Conservation (phyloP, 2,888 invertebrate species). For the Dione vanillae region DNA sequence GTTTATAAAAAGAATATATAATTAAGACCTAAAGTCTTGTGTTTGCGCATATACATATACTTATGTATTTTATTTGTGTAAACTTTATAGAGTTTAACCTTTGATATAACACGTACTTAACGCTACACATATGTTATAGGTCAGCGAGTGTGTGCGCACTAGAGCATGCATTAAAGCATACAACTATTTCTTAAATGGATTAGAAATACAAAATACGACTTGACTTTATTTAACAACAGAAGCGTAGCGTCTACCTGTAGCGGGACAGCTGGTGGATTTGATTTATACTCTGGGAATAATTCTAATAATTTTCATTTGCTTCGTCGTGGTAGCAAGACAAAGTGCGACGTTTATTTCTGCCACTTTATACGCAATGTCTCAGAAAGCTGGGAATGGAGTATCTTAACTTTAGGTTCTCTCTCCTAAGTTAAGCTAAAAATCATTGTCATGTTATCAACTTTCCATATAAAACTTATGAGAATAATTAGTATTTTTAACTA, state of each 20-base stretch:
- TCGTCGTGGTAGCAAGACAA: too few species aligned
- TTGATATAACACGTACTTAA: conserved; percentile 19
- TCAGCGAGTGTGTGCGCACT: not conserved
- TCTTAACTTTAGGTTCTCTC: too few species aligned
- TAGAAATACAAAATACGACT: not conserved
- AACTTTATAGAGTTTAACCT: conserved; percentile 1
- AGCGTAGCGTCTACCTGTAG: too few species aligned
- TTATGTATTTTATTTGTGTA: conserved; percentile 13
- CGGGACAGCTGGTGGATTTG: too few species aligned
- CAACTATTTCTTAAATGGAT: not conserved
- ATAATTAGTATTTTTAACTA: not conserved
- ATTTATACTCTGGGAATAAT: too few species aligned
- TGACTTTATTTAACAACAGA: not conserved
- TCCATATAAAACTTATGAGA: not conserved
- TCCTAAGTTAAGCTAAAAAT: too few species aligned
- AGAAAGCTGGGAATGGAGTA: too few species aligned
- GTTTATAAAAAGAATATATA: not conserved
- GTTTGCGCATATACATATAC: too few species aligned
- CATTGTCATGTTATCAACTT: not conserved
- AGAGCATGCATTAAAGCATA: not conserved
- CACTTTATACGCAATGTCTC: too few species aligned
- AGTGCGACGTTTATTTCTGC: too few species aligned
- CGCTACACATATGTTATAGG: not conserved
- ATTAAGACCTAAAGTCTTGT: too few species aligned
- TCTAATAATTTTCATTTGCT: too few species aligned